Evolutionary conservation across 2,113 vertebrate genomes (phyloP), one percentile per base, ranked within the genome.

Genomic region (Apteryx mantelli): DNA sequence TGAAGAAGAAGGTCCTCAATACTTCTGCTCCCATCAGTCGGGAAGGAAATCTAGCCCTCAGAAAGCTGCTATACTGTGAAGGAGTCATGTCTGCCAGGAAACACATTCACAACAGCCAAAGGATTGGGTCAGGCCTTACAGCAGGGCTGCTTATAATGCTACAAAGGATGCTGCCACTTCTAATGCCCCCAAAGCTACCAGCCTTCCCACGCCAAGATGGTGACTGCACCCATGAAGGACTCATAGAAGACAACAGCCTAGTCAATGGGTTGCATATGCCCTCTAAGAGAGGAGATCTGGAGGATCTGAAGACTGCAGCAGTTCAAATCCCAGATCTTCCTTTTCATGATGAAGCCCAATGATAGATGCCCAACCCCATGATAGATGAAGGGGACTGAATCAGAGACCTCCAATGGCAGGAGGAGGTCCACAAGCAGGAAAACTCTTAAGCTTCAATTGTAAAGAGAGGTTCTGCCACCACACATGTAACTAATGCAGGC

Each of bases 81-180:
- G 26, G 24, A 68, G 68, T 74, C 70, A 66, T n/a, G 18, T 83
- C 86, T 89, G 83, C 50, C 53, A 85, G 84, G 58, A 74, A 85
- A 70, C 34, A 30, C 11, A 32, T 42, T 82, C 36, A n/a, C 5
- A 68, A 42, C 15, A 40, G 46, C 46, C 83, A 76, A 95, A 55
- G 66, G 30, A 71, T 0, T 0, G 20, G 14, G 18, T 55, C 32
- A 12, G 25, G 26, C 65, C 69, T 84, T 63, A 78, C 2, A 0
- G 24, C 7, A 64, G 26, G 13, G 30, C 34, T 91, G n/a, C n/a
- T 81, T 75, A 48, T 46, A 88, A 11, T 1, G 1, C 56, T 75
- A 14, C 42, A 64, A 28, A 46, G 42, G 22, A 77, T 48, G 55
- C 46, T 88, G 68, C 66, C 68, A 48, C 71, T 68, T 56, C 25